Evolutionary conservation across 2,797 vertebrate genomes (phyloP).

Genomic region (Periparus ater): DNA sequence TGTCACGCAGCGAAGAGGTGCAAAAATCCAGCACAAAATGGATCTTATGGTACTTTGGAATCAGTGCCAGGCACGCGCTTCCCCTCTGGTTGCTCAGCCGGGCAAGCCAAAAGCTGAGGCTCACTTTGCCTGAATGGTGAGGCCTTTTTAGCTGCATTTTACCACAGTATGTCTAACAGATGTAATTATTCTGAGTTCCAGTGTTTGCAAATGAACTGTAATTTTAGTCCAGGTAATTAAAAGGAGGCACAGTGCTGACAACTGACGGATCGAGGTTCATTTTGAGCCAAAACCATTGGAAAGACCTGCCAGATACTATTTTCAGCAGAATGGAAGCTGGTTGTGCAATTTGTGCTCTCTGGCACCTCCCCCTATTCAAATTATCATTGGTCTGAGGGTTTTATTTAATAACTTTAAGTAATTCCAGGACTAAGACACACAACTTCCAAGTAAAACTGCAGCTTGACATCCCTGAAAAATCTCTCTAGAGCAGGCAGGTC

Average conservation of each 20-base stretch:
- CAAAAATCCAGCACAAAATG: neutral
- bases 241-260: conserved; percentile 36
- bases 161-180: neutral
- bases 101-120: neutral
- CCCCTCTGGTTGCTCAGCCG: neutral
- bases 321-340: conserved; percentile 37
- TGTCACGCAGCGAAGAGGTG: neutral
- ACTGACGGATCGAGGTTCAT: neutral
- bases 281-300: conserved; percentile 40
- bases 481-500: neutral
- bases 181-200: conserved; percentile 4
- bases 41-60: neutral
- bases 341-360: conserved; percentile 26
- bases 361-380: conserved; percentile 33
- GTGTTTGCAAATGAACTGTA: conserved; percentile 32
- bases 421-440: conserved; percentile 6
- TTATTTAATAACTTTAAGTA: conserved; percentile 25
- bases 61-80: neutral
- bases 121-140: neutral
- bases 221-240: conserved; percentile 45
- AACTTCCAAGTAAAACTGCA: conserved; percentile 16
- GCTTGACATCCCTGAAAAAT: neutral
- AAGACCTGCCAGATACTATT: conserved; percentile 32
- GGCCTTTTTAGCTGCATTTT: neutral
- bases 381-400: neutral